Conservation (phyloP, 2,888 invertebrate genomes). For the Alentia gelatinosa region DNA sequence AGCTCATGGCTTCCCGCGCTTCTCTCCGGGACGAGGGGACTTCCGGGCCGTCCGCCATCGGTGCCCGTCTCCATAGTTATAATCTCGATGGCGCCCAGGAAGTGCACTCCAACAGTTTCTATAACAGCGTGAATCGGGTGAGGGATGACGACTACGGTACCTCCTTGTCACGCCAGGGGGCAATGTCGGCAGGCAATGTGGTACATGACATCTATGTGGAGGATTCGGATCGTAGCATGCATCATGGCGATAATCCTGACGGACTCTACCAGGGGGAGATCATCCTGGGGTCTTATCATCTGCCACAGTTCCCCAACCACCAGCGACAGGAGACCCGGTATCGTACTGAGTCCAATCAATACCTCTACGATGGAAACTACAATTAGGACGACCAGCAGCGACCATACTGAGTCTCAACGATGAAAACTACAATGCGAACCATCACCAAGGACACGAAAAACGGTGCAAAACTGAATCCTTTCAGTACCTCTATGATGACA, state of each 20-base stretch:
- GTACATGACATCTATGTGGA: not conserved
- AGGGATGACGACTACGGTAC: not conserved
- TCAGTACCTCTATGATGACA: no score
- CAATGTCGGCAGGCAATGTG: not conserved
- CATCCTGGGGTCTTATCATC: conserved; percentile 11
- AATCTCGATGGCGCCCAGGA: conserved; percentile 7
- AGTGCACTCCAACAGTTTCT: conserved; percentile 8
- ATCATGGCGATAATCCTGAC: not conserved
- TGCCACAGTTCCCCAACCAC: conserved; percentile 38
- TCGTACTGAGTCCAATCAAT: not conserved
- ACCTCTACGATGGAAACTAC: conserved; percentile 19
- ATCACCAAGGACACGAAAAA: no score
- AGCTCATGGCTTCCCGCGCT: not conserved
- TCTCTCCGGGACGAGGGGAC: not conserved
- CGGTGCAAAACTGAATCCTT: no score
- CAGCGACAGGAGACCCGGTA: conserved; percentile 16
- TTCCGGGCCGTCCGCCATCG: conserved; percentile 4
- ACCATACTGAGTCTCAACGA: no score
- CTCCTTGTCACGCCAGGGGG: not conserved
- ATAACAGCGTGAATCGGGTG: not conserved
- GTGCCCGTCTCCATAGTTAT: conserved; percentile 35
- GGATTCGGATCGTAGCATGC: not conserved
- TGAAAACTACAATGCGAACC: no score
- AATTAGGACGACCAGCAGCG: not conserved
- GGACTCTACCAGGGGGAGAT: conserved; percentile 52